These are phyloP conservation scores for Galemys pyrenaicus DNA, from an alignment of 2,113 vertebrate species.

Conservation along the genomic window DNA sequence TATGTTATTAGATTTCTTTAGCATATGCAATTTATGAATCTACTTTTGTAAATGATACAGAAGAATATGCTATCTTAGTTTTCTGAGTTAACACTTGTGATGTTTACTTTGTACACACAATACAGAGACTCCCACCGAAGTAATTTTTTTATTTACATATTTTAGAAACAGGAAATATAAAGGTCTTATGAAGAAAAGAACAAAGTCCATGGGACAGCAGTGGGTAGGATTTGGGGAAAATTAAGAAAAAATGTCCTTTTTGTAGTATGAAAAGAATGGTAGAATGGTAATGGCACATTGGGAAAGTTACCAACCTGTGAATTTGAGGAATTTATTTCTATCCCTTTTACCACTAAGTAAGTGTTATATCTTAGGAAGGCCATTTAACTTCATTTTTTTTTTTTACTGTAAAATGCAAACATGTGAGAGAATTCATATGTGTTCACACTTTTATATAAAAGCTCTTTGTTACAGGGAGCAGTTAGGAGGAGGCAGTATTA, in stretches of 20 bases:
- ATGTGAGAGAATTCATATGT: neutral
- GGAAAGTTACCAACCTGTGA: neutral
- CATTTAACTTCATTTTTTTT: conserved; percentile 15
- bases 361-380: neutral
- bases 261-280: neutral
- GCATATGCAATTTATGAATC: conserved; percentile 3
- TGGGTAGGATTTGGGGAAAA: neutral
- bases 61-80: neutral
- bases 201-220: neutral
- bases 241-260: neutral
- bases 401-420: neutral
- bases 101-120: neutral
- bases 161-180: conserved; percentile 8
- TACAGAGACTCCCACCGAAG: neutral
- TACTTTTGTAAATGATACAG: conserved; percentile 24
- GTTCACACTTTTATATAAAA: neutral
- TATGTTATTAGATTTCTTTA: neutral
- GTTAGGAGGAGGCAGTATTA: neutral
- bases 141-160: neutral
- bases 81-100: neutral
- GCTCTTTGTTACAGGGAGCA: neutral
- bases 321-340: neutral
- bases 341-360: neutral
- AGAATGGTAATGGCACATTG: neutral
- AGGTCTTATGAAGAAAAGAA: conserved; percentile 1